Conservation (phyloP, 2,888 invertebrate genomes). For the Cephonodes hylas region DNA sequence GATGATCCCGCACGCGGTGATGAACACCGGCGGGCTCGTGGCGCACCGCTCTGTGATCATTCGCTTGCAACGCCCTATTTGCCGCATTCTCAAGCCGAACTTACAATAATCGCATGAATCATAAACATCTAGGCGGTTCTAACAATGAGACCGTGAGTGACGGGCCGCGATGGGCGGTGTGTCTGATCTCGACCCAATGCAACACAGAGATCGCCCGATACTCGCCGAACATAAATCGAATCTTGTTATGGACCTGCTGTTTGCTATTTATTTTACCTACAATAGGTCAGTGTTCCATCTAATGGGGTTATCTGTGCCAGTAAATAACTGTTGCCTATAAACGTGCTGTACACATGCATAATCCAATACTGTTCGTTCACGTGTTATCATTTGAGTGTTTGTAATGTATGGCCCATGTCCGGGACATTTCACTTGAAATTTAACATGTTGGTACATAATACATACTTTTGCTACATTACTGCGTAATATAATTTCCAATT, state of each 20-base stretch:
- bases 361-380: not conserved
- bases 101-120: conserved; percentile 68
- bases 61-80: conserved; percentile 72
- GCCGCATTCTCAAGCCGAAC: conserved; percentile 71
- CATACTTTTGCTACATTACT: not conserved
- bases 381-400: not conserved
- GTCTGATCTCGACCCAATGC: conserved; percentile 66
- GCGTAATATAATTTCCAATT: not conserved
- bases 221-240: conserved; percentile 71
- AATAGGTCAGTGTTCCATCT: conserved; percentile 64
- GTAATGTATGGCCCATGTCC: not conserved
- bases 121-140: conserved; percentile 61
- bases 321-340: conserved; percentile 44
- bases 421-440: not conserved
- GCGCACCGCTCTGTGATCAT: conserved; percentile 54
- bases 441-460: not conserved
- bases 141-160: conserved; percentile 72
- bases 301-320: conserved; percentile 58
- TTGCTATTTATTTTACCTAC: conserved; percentile 63
- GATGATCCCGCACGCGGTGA: conserved; percentile 36
- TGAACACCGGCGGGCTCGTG: conserved; percentile 68
- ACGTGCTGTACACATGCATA: conserved; percentile 6
- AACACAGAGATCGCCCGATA: conserved; percentile 59
- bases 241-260: conserved; percentile 68
- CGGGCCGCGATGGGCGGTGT: conserved; percentile 66